Evolutionary conservation across 1,140 invertebrate genomes (phyloP).

Genomic region (Drosophila persimilis): DNA sequence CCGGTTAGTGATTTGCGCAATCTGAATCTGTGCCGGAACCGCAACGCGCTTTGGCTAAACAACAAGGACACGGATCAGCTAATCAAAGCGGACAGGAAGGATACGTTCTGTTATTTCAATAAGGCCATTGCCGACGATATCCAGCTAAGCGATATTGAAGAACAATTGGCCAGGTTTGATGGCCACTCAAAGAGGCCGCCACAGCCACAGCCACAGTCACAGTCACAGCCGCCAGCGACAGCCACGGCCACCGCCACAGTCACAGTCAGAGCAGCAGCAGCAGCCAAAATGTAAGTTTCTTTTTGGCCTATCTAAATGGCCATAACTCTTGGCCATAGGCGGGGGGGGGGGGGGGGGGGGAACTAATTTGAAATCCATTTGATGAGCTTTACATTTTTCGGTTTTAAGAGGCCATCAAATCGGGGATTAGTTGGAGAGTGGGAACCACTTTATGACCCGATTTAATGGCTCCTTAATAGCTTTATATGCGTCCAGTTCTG

Average conservation of each 20-base stretch:
- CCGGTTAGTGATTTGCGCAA: slow-evolving; percentile 59
- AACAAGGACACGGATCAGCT: slow-evolving; percentile 60
- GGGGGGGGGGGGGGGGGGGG: neutral
- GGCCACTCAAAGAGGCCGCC: slow-evolving; percentile 60
- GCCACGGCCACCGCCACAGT: slow-evolving; percentile 1
- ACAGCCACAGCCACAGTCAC: slow-evolving; percentile 23
- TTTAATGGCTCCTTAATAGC: slow-evolving; percentile 68
- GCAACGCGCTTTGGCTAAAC: slow-evolving; percentile 75
- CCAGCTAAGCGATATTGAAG: slow-evolving; percentile 82
- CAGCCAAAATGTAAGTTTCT: slow-evolving; percentile 44
- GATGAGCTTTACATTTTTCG: slow-evolving; percentile 63
- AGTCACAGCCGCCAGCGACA: slow-evolving; percentile 32
- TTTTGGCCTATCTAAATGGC: slow-evolving; percentile 48
- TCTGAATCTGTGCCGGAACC: slow-evolving; percentile 73
- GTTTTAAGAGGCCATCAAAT: slow-evolving; percentile 38
- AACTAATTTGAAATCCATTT: slow-evolving; percentile 62
- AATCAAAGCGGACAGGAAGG: slow-evolving; percentile 22
- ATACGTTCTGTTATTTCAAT: slow-evolving; percentile 41
- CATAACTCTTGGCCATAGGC: slow-evolving; percentile 48
- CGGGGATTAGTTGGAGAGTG: slow-evolving; percentile 27
- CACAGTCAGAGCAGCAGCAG: slow-evolving; percentile 5
- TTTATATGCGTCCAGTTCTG: slow-evolving; percentile 53
- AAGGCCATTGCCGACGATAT: slow-evolving; percentile 74
- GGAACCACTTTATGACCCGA: slow-evolving; percentile 48
- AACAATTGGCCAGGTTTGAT: slow-evolving; percentile 79